phyloP scores from a whole-genome alignment of 2,113 vertebrate species.

The Gasterosteus nipponicus region DNA sequence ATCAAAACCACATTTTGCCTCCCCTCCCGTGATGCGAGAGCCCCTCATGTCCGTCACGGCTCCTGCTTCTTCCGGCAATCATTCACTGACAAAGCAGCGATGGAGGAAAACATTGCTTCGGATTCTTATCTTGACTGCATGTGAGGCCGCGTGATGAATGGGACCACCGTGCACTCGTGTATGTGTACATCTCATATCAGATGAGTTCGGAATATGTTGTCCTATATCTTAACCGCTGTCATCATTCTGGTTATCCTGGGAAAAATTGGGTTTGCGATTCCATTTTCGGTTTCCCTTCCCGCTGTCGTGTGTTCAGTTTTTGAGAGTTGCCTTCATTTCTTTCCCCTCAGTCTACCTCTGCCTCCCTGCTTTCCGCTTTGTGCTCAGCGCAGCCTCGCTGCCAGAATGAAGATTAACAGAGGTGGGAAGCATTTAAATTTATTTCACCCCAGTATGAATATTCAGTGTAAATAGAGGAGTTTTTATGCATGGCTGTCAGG shows the following conservation, averaged over 20 bases:
- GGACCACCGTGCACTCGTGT: slow-evolving; percentile 17
- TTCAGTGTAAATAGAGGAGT: slow-evolving; percentile 75
- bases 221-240: slow-evolving; percentile 9
- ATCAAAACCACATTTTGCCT: slow-evolving; percentile 68
- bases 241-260: slow-evolving; percentile 12
- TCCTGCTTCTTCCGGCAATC: slow-evolving; percentile 52
- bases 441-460: slow-evolving; percentile 77
- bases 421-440: slow-evolving; percentile 68
- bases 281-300: not conserved
- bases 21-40: slow-evolving; percentile 30
- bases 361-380: slow-evolving; percentile 18
- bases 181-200: slow-evolving; percentile 41
- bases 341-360: slow-evolving; percentile 34
- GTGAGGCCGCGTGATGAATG: slow-evolving; percentile 61
- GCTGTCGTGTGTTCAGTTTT: slow-evolving; percentile 18
- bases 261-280: slow-evolving; percentile 14
- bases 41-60: slow-evolving; percentile 50
- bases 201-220: slow-evolving; percentile 23
- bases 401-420: slow-evolving; percentile 75
- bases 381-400: slow-evolving; percentile 34
- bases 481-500: slow-evolving; percentile 74
- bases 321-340: slow-evolving; percentile 24
- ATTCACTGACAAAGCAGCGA: slow-evolving; percentile 63
- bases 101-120: slow-evolving; percentile 58
- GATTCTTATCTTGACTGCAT: slow-evolving; percentile 51